Evolutionary conservation across 2,797 vertebrate species (phyloP), one percentile per base, ranked within the genome.

Genomic region (Sylvia borin): DNA sequence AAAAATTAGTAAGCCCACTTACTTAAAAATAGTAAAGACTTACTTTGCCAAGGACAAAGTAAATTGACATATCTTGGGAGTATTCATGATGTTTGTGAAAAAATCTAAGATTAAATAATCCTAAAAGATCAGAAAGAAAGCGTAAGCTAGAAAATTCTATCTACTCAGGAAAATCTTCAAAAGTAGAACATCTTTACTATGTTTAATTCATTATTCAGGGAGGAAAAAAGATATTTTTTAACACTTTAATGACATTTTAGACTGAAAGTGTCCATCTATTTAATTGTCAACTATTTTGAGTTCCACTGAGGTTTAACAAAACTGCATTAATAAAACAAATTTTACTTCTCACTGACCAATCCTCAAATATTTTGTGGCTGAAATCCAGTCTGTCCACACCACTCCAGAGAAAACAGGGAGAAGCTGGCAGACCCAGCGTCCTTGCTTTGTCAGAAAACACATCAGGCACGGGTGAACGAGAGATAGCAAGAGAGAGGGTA

Each of bases 381-480:
- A 97, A 72, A 47, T 85, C 54, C 85, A 85, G 64, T 70, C 68
- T 82, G 67, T 60, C 88, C 95, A 92, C 79, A 85, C 58, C 81
- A 89, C 85, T 76, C 78, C 58, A 83, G 82, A 88, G 93, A 92
- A 95, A 96, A 85, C 67, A 92, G 89, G 92, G 95, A 93, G 80
- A 92, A 95, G 90, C 92, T 64, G 79, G 95, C 87, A 93, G 95
- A 96, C 68, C 70, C 96, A 96, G 95, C 66, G 48, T 0, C 13
- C 85, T 73, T 50, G 79, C 88, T 95, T 95, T 96, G 95, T 96
- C 93, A 93, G 94, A 96, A 95, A 95, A 94, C 26, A 43, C 36
- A 55, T 64, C 95, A 94, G 93, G 90, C 94, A 31, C 29, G 64
- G 97, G 93, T 8, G 25, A 97, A 92, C 80, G 94, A 90, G 94